These are phyloP conservation scores for Timandra comae DNA, from an alignment of 2,888 invertebrate species.

Conservation along the genomic window DNA sequence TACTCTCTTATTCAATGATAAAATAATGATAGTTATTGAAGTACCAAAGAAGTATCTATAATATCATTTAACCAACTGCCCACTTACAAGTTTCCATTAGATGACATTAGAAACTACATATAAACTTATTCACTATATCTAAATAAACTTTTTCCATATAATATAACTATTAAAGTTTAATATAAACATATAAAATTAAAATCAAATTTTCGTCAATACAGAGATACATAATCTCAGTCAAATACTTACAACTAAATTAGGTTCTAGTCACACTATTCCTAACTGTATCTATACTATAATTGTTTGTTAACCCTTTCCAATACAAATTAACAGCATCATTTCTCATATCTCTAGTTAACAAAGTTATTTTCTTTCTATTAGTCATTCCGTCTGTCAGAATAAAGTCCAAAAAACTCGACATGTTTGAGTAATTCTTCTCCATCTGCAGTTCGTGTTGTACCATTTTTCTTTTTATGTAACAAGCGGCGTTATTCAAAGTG, in stretches of 20 bases:
- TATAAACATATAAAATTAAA: too few species aligned
- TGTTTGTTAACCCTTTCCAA: constrained; percentile 10
- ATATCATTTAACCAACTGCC: too few species aligned
- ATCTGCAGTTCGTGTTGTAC: constrained; percentile 37
- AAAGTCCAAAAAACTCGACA: constrained; percentile 30
- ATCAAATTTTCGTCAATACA: too few species aligned
- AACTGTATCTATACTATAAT: constrained; percentile 2
- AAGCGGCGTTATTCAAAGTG: constrained; percentile 34
- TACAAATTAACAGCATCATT: constrained; percentile 9
- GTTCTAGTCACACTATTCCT: constrained; percentile 7
- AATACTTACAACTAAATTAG: not conserved
- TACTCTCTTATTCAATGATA: too few species aligned
- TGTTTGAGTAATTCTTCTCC: constrained; percentile 29
- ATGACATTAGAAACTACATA: too few species aligned
- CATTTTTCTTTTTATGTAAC: constrained; percentile 38
- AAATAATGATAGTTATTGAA: too few species aligned
- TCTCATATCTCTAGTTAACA: constrained; percentile 8
- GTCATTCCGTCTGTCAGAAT: constrained; percentile 7
- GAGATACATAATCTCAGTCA: not conserved
- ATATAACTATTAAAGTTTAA: too few species aligned
- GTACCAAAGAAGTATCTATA: too few species aligned
- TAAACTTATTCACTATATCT: too few species aligned
- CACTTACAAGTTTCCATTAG: too few species aligned
- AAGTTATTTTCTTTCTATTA: constrained; percentile 11
- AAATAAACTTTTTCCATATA: too few species aligned